These are phyloP conservation scores for Heliconius charithonia DNA, from an alignment of 2,888 invertebrate species.

Conservation along the genomic window DNA sequence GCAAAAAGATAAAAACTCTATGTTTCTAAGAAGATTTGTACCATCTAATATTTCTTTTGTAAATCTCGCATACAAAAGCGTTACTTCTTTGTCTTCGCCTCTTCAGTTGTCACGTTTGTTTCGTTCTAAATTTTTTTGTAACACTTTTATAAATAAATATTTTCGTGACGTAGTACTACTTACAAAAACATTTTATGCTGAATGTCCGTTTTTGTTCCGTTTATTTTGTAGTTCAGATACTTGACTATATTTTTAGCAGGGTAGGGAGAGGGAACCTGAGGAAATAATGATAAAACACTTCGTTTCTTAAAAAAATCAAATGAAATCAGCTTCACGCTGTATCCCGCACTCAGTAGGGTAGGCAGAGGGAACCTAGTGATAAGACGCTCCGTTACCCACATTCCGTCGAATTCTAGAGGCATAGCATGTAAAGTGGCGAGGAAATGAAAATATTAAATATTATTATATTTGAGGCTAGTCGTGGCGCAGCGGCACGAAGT, in stretches of 20 bases:
- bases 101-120: slow-evolving; percentile 12
- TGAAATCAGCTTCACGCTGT: no score
- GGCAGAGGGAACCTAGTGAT: no score
- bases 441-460: background rate
- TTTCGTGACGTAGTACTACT: background rate
- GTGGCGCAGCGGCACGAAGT: no score
- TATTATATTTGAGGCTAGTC: no score
- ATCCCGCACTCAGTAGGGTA: no score
- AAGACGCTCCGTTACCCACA: background rate
- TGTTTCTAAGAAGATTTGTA: background rate
- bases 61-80: slow-evolving; percentile 6
- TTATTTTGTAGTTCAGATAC: background rate
- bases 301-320: no score
- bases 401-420: background rate
- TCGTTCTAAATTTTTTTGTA: slow-evolving; percentile 1
- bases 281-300: background rate
- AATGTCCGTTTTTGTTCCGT: no score
- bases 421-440: background rate
- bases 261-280: background rate
- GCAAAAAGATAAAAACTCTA: background rate
- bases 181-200: background rate
- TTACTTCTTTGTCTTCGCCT: slow-evolving; percentile 6
- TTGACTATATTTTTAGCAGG: background rate
- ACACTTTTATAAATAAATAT: slow-evolving; percentile 13
- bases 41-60: slow-evolving; percentile 13